phyloP scores from a whole-genome alignment of 2,797 vertebrate species.

The Rachycentron canadum region DNA sequence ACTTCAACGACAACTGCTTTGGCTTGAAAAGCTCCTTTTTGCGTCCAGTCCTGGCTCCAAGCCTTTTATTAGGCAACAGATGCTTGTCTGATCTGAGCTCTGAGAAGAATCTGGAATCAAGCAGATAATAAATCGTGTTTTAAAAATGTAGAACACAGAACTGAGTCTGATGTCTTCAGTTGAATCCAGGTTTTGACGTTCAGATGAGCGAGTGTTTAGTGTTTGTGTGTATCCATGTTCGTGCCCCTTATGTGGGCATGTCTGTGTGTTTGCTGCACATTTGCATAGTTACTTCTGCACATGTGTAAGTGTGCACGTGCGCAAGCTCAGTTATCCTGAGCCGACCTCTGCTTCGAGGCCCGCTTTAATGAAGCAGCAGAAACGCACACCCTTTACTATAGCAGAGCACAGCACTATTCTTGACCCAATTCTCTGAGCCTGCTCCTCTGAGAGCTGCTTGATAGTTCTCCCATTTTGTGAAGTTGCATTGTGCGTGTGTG shows the following conservation, averaged over 20 bases:
- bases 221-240: neutral
- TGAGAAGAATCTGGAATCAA: slow-evolving; percentile 50
- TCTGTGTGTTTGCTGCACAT: slow-evolving; percentile 2
- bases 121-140: slow-evolving; percentile 56
- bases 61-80: slow-evolving; percentile 52
- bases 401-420: slow-evolving; percentile 69
- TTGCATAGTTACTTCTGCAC: neutral
- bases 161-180: slow-evolving; percentile 29
- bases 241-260: neutral
- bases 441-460: slow-evolving; percentile 66
- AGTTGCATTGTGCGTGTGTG: slow-evolving; percentile 52
- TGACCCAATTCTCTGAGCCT: slow-evolving; percentile 75
- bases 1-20: slow-evolving; percentile 13
- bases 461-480: slow-evolving; percentile 72
- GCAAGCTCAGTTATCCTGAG: slow-evolving; percentile 57
- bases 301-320: neutral
- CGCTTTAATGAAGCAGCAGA: slow-evolving; percentile 71
- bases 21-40: slow-evolving; percentile 25
- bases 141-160: slow-evolving; percentile 50
- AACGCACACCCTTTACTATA: slow-evolving; percentile 58
- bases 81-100: slow-evolving; percentile 54
- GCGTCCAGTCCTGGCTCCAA: slow-evolving; percentile 24
- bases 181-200: slow-evolving; percentile 46
- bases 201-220: slow-evolving; percentile 11
- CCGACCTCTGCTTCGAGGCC: slow-evolving; percentile 51